phyloP scores from a whole-genome alignment of 1,140 invertebrate genomes.

The Aphaenogaster rudis region DNA sequence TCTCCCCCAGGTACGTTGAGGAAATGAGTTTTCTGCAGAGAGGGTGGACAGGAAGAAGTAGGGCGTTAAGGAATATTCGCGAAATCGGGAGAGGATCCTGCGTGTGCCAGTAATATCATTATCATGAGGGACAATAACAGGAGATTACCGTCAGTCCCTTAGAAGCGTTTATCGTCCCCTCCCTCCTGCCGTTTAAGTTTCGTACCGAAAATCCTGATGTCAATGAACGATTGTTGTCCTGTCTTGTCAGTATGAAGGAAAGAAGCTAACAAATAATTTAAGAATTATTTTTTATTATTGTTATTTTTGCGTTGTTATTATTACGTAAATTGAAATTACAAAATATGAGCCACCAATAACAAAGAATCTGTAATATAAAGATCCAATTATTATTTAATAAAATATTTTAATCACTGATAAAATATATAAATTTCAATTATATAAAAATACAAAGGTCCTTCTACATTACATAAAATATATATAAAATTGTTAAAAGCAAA shows the following conservation, averaged over 20 bases:
- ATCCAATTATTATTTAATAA: slow-evolving; percentile 10
- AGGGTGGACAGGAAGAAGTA: slow-evolving; percentile 6
- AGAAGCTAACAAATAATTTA: not conserved
- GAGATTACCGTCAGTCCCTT: slow-evolving; percentile 56
- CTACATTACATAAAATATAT: not conserved
- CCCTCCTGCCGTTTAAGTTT: slow-evolving; percentile 27
- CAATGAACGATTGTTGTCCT: slow-evolving; percentile 16
- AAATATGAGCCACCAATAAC: not conserved
- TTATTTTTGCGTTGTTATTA: not conserved
- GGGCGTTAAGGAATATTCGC: slow-evolving; percentile 14
- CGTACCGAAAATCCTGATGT: not conserved
- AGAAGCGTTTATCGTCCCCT: slow-evolving; percentile 22
- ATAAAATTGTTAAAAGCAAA: slow-evolving; percentile 14
- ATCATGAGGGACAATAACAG: slow-evolving; percentile 61
- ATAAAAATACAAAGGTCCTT: not conserved
- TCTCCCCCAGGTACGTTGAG: slow-evolving; percentile 17
- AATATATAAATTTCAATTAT: slow-evolving; percentile 1
- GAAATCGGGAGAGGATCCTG: not conserved
- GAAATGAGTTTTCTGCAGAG: slow-evolving; percentile 74
- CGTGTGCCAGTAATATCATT: slow-evolving; percentile 66
- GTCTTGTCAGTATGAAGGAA: not conserved
- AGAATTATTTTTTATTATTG: not conserved
- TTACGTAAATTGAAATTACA: not conserved
- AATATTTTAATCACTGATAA: not conserved
- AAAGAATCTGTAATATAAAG: not conserved